A percentile compares a stretch with the other conserved stretches of the same genome.
Conservation (phyloP, 2,113 vertebrate species). For the Tetrao urogallus region DNA sequence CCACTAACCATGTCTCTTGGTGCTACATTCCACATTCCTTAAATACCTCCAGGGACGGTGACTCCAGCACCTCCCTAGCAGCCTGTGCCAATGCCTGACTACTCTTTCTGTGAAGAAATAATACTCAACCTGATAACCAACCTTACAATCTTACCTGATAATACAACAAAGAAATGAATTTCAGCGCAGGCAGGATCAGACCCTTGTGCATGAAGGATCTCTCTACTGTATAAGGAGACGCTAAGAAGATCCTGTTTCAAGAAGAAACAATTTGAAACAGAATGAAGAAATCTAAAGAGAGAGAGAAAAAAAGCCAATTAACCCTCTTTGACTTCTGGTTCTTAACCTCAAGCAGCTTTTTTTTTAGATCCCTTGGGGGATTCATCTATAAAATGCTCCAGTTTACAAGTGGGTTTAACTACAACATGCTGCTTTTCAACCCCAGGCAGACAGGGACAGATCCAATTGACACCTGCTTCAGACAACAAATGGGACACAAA, state of each 20-base stretch:
- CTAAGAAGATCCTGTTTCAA: slow-evolving; percentile 41
- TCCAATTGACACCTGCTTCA: slow-evolving; percentile 72
- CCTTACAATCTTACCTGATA: no score
- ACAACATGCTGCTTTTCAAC: slow-evolving; percentile 37
- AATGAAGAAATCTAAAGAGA: background rate
- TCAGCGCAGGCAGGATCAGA: background rate
- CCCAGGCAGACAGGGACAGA: slow-evolving; percentile 47
- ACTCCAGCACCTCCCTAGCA: no score
- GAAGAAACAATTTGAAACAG: slow-evolving; percentile 20
- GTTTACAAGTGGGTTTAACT: slow-evolving; percentile 69
- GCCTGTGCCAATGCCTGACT: no score
- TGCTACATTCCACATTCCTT: no score
- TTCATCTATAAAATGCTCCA: slow-evolving; percentile 37
- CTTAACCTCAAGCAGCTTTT: slow-evolving; percentile 35
- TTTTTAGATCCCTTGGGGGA: background rate
- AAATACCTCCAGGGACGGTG: no score
- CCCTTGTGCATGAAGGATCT: background rate
- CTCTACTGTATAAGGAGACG: slow-evolving; percentile 44
- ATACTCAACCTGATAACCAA: no score
- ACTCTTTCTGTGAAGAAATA: no score
- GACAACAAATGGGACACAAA: slow-evolving; percentile 77
- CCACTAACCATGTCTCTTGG: no score
- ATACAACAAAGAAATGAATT: slow-evolving; percentile 24
- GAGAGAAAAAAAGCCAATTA: background rate
- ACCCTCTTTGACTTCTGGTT: slow-evolving; percentile 29